phyloP scores from a whole-genome alignment of 1,140 invertebrate genomes.

The Aleiodes sp. region DNA sequence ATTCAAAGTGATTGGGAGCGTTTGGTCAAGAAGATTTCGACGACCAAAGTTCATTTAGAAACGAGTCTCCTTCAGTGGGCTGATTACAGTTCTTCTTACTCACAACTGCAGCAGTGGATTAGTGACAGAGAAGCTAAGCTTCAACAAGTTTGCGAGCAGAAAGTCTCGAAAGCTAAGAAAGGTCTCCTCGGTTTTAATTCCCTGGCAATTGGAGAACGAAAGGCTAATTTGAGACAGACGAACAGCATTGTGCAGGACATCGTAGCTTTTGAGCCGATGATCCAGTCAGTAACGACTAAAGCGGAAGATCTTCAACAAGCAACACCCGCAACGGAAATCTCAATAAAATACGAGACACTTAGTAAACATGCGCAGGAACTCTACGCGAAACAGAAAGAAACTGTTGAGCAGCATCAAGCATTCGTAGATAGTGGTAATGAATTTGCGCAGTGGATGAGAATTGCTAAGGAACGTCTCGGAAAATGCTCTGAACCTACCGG shows the following conservation, averaged over 20 bases:
- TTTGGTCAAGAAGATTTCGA: constrained; percentile 90
- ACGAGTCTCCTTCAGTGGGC: constrained; percentile 93
- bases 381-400: constrained; percentile 90
- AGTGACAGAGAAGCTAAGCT: constrained; percentile 91
- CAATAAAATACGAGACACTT: constrained; percentile 88
- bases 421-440: constrained; percentile 91
- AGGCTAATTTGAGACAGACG: constrained; percentile 88
- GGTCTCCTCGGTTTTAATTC: constrained; percentile 79
- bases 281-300: constrained; percentile 90
- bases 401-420: constrained; percentile 88
- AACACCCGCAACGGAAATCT: constrained; percentile 87
- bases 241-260: constrained; percentile 95
- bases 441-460: constrained; percentile 90
- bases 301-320: constrained; percentile 89
- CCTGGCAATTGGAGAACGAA: constrained; percentile 83
- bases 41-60: constrained; percentile 91
- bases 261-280: constrained; percentile 94
- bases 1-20: constrained; percentile 94
- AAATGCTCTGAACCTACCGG: constrained; percentile 95
- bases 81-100: constrained; percentile 92
- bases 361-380: constrained; percentile 89
- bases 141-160: constrained; percentile 91
- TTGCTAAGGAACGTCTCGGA: constrained; percentile 87
- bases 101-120: constrained; percentile 94
- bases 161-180: constrained; percentile 80